Percentiles rank a stretch among this genome's conserved stretches.
Conservation (phyloP, 2,888 invertebrate genomes). For the Pyrrhia umbra region DNA sequence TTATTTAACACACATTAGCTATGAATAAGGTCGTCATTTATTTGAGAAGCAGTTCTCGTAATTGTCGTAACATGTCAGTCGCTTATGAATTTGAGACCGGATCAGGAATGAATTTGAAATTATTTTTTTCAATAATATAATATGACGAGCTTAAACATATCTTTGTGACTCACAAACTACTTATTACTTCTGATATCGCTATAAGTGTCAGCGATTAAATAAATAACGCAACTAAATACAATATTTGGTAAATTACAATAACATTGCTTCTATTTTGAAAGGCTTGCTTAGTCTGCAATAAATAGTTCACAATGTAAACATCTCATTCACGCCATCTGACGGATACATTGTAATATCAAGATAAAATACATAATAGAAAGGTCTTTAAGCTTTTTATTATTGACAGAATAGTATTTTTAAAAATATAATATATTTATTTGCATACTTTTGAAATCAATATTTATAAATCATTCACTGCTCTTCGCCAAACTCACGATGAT, state of each 20-base stretch:
- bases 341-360: background rate
- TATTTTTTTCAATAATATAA: background rate
- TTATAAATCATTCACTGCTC: background rate
- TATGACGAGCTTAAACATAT: constrained; percentile 14
- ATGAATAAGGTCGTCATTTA: constrained; percentile 13
- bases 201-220: background rate
- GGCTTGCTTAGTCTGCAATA: background rate
- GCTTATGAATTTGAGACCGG: no score
- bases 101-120: no score
- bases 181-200: background rate
- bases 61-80: no score
- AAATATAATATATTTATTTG: background rate
- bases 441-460: background rate
- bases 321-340: constrained; percentile 24
- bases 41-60: no score
- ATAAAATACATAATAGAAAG: no score
- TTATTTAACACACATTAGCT: no score
- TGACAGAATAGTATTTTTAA: constrained; percentile 6
- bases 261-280: constrained; percentile 3
- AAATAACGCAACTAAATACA: constrained; percentile 14
- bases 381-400: background rate
- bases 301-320: background rate
- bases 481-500: background rate
- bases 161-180: background rate
- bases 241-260: constrained; percentile 19